Evolutionary conservation across 2,888 invertebrate genomes (phyloP).

Genomic region (Limnephilus marmoratus): DNA sequence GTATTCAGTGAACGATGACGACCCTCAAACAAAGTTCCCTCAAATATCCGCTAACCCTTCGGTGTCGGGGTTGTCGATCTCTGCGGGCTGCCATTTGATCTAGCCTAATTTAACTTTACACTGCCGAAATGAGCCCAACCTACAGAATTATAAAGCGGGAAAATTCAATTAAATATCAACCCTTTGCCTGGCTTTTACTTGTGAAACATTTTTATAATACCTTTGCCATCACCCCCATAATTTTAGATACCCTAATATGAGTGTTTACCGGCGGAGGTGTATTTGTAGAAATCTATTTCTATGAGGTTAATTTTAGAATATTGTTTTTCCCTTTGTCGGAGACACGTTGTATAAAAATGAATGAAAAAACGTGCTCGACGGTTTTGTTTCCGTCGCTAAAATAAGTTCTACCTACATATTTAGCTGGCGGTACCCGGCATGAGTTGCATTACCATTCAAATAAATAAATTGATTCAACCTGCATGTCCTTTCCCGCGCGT

Average conservation of each 20-base stretch:
- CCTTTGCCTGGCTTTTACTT: neutral
- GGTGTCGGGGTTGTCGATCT: neutral
- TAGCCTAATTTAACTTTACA: constrained; percentile 34
- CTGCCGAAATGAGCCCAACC: neutral
- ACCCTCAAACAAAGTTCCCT: neutral
- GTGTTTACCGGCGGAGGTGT: neutral
- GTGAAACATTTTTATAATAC: neutral
- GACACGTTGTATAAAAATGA: neutral
- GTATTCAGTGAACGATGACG: constrained; percentile 30
- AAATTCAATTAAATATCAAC: constrained; percentile 27
- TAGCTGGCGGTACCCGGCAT: too few species aligned
- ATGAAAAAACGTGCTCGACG: neutral
- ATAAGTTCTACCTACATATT: neutral
- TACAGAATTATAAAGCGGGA: constrained; percentile 4
- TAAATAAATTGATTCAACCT: too few species aligned
- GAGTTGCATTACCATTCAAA: too few species aligned
- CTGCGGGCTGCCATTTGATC: constrained; percentile 10
- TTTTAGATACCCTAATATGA: neutral
- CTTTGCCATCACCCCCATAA: neutral
- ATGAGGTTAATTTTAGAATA: neutral
- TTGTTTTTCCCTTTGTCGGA: neutral
- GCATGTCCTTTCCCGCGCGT: too few species aligned
- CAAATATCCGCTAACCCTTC: neutral
- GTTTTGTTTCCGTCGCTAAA: neutral
- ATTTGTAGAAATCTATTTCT: neutral